Evolutionary conservation across 2,797 vertebrate genomes (phyloP).

Genomic region (Poeciliopsis gracilis): DNA sequence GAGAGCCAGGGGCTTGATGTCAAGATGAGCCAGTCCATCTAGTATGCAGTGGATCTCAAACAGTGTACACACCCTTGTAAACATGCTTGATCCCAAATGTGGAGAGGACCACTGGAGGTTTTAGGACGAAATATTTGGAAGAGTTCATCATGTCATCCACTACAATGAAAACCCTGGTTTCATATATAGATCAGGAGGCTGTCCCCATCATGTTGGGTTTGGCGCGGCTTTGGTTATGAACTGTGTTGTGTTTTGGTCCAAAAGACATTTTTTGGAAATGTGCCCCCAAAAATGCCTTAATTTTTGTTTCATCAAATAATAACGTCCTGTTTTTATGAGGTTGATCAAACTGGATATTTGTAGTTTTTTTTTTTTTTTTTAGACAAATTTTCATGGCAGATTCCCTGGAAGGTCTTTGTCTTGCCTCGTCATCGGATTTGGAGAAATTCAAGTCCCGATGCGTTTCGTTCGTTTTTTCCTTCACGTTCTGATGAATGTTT

Average conservation of each 20-base stretch:
- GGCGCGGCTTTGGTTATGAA: neutral
- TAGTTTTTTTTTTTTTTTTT: neutral
- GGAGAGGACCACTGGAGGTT: neutral
- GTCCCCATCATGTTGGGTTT: neutral
- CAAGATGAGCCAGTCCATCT: conserved; percentile 29
- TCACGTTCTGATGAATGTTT: neutral
- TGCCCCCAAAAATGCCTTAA: neutral
- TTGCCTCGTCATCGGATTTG: neutral
- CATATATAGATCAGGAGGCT: neutral
- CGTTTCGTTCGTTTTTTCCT: neutral
- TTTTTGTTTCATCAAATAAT: neutral
- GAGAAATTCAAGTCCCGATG: neutral
- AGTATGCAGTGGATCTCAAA: conserved; percentile 8
- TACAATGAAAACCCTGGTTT: neutral
- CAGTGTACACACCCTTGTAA: neutral
- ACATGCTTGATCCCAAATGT: neutral
- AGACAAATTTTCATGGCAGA: too few relatives aligned
- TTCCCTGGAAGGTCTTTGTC: neutral
- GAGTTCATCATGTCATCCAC: neutral
- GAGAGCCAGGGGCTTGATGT: conserved; percentile 41
- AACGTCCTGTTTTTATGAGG: neutral
- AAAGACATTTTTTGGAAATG: neutral
- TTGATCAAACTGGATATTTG: neutral
- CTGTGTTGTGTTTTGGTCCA: too few relatives aligned
- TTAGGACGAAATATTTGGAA: neutral